phyloP scores from a whole-genome alignment of 2,113 vertebrate genomes.

The Coptodon bakossiorum region DNA sequence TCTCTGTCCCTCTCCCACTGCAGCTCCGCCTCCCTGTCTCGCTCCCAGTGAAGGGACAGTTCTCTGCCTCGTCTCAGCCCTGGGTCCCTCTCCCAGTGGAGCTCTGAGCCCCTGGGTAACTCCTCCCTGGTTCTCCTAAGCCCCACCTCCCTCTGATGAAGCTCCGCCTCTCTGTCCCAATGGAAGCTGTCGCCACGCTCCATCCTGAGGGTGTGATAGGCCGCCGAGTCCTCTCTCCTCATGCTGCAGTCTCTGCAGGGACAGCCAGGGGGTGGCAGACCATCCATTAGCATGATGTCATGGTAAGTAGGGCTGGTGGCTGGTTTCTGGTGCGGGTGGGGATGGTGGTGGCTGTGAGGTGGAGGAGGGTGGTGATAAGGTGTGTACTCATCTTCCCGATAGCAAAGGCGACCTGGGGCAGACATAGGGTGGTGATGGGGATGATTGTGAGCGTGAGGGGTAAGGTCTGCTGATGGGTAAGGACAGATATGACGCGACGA shows the following conservation, averaged over 20 bases:
- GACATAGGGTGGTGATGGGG: conserved; percentile 57
- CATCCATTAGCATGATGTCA: conserved; percentile 78
- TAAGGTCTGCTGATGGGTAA: conserved; percentile 64
- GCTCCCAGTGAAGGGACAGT: conserved; percentile 72
- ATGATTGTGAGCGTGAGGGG: conserved; percentile 54
- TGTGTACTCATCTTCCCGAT: conserved; percentile 59
- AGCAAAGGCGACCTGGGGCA: conserved; percentile 51
- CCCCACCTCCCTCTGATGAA: conserved; percentile 67
- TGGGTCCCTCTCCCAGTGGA: conserved; percentile 65
- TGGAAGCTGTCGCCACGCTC: conserved; percentile 69
- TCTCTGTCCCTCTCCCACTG: conserved; percentile 74
- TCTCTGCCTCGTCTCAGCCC: conserved; percentile 63
- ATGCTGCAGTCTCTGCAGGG: conserved; percentile 76
- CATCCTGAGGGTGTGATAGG: conserved; percentile 71
- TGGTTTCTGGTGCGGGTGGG: conserved; percentile 54
- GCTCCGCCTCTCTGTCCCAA: conserved; percentile 66
- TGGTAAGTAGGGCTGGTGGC: conserved; percentile 68
- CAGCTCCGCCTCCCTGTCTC: conserved; percentile 70
- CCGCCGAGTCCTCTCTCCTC: conserved; percentile 65
- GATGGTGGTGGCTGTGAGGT: conserved; percentile 50
- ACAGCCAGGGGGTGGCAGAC: conserved; percentile 67
- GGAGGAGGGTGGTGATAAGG: conserved; percentile 54
- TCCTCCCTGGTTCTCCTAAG: conserved; percentile 62
- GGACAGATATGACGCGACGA: conserved; percentile 69
- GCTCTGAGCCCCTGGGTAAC: conserved; percentile 47